Conservation (phyloP, 1,140 invertebrate species). For the Hyles euphorbiae region DNA sequence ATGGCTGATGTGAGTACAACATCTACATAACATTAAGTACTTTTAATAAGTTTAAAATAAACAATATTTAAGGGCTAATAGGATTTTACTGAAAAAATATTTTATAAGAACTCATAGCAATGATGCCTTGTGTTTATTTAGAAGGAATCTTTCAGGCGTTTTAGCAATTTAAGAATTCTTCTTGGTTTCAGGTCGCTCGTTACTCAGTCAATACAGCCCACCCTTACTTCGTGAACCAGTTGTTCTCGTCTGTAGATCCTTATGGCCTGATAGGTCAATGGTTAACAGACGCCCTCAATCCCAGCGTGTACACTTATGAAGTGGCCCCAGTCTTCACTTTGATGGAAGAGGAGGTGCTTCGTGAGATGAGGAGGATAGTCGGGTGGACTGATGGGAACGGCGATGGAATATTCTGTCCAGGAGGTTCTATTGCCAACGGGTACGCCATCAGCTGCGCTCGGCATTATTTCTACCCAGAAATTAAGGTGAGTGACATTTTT, state of each 20-base stretch:
- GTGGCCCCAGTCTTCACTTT: conserved; percentile 92
- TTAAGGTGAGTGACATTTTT: conserved; percentile 79
- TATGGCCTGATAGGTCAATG: conserved; percentile 90
- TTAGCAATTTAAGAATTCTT: neutral
- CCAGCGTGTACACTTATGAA: conserved; percentile 93
- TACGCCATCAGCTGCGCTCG: conserved; percentile 95
- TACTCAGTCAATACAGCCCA: conserved; percentile 93
- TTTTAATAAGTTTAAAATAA: neutral
- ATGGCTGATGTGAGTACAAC: conserved; percentile 79
- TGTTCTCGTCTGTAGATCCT: conserved; percentile 90
- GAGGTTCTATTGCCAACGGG: conserved; percentile 96
- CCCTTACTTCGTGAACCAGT: conserved; percentile 91
- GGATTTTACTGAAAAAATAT: neutral
- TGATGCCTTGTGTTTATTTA: no score
- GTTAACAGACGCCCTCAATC: conserved; percentile 90
- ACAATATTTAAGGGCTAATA: neutral
- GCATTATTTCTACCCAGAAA: conserved; percentile 84
- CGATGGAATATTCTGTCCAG: conserved; percentile 96
- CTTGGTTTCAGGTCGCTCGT: conserved; percentile 50
- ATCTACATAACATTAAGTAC: neutral
- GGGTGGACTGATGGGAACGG: conserved; percentile 87
- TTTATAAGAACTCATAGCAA: no score
- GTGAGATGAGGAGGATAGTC: conserved; percentile 89
- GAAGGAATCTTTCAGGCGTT: no score
- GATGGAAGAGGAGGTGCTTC: conserved; percentile 89